Percentiles rank a stretch among this genome's conserved stretches.
Evolutionary conservation across 2,797 vertebrate species (phyloP).

Genomic region (Aphelocoma californica): DNA sequence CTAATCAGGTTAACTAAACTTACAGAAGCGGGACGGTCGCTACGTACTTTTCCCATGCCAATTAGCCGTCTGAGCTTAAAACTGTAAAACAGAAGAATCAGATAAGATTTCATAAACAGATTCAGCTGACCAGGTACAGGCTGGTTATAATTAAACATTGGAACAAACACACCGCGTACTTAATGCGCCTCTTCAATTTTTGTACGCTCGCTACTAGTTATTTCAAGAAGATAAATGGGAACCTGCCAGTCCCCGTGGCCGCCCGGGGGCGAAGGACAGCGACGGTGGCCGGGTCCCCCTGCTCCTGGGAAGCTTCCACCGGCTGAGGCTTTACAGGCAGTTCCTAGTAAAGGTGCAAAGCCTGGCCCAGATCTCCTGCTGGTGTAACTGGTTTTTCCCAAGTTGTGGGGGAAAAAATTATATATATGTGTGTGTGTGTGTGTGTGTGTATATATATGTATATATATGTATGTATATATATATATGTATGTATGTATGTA

Average conservation of each 20-base stretch:
- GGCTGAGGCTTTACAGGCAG: not conserved
- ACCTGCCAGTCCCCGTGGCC: fast-evolving
- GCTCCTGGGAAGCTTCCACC: not conserved
- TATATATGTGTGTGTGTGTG: too few relatives aligned
- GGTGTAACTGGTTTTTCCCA: fast-evolving
- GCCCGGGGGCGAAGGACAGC: fast-evolving
- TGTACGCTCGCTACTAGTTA: fast-evolving
- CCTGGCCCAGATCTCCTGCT: not conserved
- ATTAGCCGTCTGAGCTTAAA: not conserved
- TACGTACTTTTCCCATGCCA: not conserved
- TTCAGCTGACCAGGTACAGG: not conserved
- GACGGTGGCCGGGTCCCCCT: fast-evolving
- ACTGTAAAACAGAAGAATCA: not conserved
- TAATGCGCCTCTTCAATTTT: fast-evolving
- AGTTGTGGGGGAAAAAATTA: too few relatives aligned
- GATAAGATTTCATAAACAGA: not conserved
- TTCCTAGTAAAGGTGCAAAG: not conserved
- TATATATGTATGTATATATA: too few relatives aligned
- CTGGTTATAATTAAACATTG: not conserved
- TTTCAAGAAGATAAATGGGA: not conserved
- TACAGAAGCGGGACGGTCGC: not conserved
- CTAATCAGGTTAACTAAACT: not conserved
- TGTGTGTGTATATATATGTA: too few relatives aligned
- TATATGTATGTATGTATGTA: too few relatives aligned
- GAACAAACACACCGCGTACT: not conserved